Evolutionary conservation across 2,797 vertebrate species (phyloP), one percentile per base, ranked within the genome.

Genomic region (Buceros bicornis): DNA sequence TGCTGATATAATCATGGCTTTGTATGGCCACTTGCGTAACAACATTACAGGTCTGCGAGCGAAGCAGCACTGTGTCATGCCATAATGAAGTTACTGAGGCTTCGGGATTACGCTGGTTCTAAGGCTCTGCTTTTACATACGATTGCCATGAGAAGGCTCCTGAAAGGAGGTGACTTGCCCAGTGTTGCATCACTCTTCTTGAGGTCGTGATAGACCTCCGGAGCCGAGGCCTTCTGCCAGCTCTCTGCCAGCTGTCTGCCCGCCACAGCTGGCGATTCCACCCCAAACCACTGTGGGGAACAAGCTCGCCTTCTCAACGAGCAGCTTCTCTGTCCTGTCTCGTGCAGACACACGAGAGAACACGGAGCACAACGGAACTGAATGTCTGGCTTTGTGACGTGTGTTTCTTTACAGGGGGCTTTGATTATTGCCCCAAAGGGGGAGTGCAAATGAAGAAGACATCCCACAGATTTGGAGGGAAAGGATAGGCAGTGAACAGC

Each of bases 21-120:
- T 91, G 61, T 91, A 60, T 88, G 90, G 54, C 87, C 89, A 86
- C 92, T 93, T 94, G 78, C 82, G 93, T 95, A 96, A 95, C 85
- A 45, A 78, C 60, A 85, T 93, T 96, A 88, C 33, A 91, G 79
- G 53, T 69, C 91, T 95, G 81, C 85, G 82, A 85, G 74, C 92
- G 87, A 91, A 94, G 87, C 51, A 87, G 82, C 61, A 90, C 92
- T 86, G 51, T 87, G 76, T 95, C 88, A 86, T 64, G 84, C 66
- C 35, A 11, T 93, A 94, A 95, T 54, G 69, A 86, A 71, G 61
- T 97, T 97, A 95, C 67, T 9, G 64, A 82, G 87, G 21, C 85
- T 95, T 93, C 89, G 48, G 31, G 76, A 80, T 95, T 80, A 29
- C 89, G 48, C 6, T 62, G 53, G 50, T 42, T n/a, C 35, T 40